Percentiles rank a stretch among this genome's conserved stretches.
These are phyloP conservation scores for Rhagologus leucostigma DNA, from an alignment of 2,113 vertebrate species.

Conservation along the genomic window DNA sequence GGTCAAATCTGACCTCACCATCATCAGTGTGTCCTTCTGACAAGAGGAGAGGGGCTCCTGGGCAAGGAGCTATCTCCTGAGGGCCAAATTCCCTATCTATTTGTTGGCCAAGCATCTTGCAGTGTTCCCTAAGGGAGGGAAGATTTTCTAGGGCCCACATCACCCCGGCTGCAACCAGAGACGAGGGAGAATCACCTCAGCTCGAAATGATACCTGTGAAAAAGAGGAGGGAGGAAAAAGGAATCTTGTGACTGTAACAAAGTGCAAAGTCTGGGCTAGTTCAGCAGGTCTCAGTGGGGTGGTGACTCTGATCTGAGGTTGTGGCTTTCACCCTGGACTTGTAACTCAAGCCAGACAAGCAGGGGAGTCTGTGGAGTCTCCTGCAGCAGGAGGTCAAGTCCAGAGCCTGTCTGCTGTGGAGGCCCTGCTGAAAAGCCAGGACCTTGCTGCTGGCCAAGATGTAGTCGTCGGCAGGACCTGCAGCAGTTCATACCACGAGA, in stretches of 20 bases:
- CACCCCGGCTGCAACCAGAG: rapidly evolving
- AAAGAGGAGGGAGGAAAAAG: background rate
- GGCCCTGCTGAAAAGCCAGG: background rate
- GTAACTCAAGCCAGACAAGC: background rate
- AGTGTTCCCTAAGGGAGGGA: background rate
- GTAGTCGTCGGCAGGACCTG: background rate
- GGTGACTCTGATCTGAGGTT: background rate
- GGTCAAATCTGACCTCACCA: background rate
- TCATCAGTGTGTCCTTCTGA: rapidly evolving
- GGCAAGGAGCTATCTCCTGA: background rate
- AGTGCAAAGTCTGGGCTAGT: background rate
- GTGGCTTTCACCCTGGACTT: background rate
- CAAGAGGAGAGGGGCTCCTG: background rate
- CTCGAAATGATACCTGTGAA: background rate
- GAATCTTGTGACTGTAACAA: background rate
- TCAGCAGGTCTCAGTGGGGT: too few species aligned
- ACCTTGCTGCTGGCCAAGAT: background rate
- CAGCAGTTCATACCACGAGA: background rate
- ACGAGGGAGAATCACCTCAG: background rate
- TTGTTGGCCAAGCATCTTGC: background rate
- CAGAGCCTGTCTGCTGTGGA: background rate
- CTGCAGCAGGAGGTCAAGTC: background rate
- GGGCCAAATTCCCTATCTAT: background rate
- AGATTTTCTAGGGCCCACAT: background rate
- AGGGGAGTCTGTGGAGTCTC: background rate